Percentiles rank a stretch among this genome's conserved stretches.
Conservation (phyloP, 2,113 vertebrate genomes). For the Dipodomys spectabilis region DNA sequence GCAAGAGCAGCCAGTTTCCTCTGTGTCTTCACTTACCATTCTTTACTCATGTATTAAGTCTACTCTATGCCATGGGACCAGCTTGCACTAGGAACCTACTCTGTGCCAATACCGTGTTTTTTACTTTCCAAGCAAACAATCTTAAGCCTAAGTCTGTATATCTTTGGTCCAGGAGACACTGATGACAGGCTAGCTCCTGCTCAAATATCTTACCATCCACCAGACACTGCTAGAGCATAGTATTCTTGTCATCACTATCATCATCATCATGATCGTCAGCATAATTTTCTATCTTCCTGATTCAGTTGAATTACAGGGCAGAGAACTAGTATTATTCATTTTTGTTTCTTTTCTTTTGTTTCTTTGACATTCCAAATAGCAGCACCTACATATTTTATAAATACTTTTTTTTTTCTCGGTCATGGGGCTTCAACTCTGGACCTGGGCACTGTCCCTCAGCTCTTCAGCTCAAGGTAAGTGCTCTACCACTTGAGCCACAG, state of each 20-base stretch:
- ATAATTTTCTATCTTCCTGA: neutral
- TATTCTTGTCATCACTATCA: neutral
- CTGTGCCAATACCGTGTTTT: neutral
- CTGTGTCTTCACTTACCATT: neutral
- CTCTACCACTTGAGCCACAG: too few relatives aligned
- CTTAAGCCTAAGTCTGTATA: neutral
- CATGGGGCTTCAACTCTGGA: too few relatives aligned
- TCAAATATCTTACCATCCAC: neutral
- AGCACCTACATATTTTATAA: neutral
- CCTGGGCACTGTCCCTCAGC: too few relatives aligned
- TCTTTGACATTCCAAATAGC: neutral
- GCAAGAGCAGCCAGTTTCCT: neutral
- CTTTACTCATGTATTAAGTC: neutral
- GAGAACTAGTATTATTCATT: neutral
- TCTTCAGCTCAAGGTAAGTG: too few relatives aligned
- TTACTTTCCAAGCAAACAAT: neutral
- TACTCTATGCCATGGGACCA: neutral
- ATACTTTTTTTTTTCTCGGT: neutral
- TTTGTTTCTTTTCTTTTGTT: constrained; percentile 23
- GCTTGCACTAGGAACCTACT: neutral
- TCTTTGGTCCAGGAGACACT: neutral
- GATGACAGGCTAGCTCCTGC: neutral
- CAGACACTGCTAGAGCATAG: neutral
- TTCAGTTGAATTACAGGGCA: neutral
- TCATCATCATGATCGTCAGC: neutral